Percentiles rank a stretch among this genome's conserved stretches.
Evolutionary conservation across 2,888 invertebrate species (phyloP).

Genomic region (Trissolcus brochymenae): DNA sequence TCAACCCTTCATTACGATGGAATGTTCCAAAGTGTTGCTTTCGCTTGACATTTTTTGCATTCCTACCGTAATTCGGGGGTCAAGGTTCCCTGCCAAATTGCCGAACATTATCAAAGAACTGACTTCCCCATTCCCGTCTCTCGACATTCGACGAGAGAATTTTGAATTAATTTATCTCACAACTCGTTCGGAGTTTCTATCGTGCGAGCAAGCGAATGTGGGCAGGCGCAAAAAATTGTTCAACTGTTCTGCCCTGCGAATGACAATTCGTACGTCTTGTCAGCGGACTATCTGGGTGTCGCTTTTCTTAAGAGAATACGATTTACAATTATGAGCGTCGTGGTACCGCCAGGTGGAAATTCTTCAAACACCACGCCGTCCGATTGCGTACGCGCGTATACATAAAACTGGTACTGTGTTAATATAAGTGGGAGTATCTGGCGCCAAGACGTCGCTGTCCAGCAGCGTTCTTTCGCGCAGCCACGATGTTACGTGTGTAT

Average conservation of each 20-base stretch:
- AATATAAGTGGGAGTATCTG: constrained; percentile 68
- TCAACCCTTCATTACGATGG: constrained; percentile 24
- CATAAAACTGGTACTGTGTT: constrained; percentile 49
- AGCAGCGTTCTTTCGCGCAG: constrained; percentile 62
- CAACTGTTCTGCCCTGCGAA: background rate
- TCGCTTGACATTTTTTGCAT: constrained; percentile 12
- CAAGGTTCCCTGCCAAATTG: constrained; percentile 4
- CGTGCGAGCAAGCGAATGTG: no score
- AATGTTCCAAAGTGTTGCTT: constrained; percentile 19
- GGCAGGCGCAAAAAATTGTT: no score
- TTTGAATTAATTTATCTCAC: no score
- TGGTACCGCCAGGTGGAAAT: constrained; percentile 67
- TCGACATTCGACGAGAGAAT: no score
- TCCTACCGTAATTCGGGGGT: background rate
- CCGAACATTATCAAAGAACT: background rate
- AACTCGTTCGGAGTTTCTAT: no score
- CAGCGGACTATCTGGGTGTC: constrained; percentile 22
- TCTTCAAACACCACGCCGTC: constrained; percentile 64
- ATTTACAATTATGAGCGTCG: constrained; percentile 45
- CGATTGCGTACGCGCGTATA: constrained; percentile 39
- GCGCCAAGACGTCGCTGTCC: constrained; percentile 72
- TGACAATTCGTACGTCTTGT: constrained; percentile 28
- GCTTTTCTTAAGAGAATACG: constrained; percentile 34
- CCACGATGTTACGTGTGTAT: constrained; percentile 24
- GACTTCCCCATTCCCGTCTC: constrained; percentile 1